phyloP scores from a whole-genome alignment of 2,113 vertebrate species.

The Atlantisia rogersi region DNA sequence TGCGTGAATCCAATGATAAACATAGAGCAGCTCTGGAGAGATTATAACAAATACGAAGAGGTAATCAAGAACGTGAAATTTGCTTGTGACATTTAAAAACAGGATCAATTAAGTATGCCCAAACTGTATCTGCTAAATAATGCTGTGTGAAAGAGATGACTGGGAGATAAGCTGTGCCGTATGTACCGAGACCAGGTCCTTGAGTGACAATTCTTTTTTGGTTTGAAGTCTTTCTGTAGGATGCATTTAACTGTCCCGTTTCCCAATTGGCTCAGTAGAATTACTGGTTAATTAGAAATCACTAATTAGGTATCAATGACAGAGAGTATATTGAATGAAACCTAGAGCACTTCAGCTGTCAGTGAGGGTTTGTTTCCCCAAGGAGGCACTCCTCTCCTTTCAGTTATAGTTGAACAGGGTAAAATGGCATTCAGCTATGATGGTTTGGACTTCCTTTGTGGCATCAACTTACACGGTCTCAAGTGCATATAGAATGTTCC shows the following conservation, averaged over 20 bases:
- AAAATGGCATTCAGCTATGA: neutral
- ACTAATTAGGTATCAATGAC: neutral
- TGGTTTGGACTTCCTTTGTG: neutral
- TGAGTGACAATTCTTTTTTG: neutral
- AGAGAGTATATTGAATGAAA: neutral
- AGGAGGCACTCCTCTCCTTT: constrained; percentile 9
- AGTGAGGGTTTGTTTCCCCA: neutral
- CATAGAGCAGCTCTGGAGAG: constrained; percentile 98
- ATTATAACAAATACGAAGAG: constrained; percentile 99
- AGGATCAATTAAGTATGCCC: neutral
- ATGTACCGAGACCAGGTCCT: neutral
- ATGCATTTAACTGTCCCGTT: neutral
- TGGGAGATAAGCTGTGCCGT: neutral
- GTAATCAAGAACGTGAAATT: constrained; percentile 67
- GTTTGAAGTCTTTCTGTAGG: neutral
- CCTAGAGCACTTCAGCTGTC: neutral
- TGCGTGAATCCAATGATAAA: constrained; percentile 99
- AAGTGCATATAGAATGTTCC: neutral
- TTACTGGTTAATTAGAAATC: neutral
- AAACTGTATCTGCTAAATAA: neutral
- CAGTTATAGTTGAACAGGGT: neutral
- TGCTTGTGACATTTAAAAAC: neutral
- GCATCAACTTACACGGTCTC: neutral
- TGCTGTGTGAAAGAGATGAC: neutral
- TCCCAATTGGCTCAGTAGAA: neutral